Percentiles rank a stretch among this genome's conserved stretches.
phyloP scores from a whole-genome alignment of 1,140 invertebrate species.

The Cotesia glomerata region DNA sequence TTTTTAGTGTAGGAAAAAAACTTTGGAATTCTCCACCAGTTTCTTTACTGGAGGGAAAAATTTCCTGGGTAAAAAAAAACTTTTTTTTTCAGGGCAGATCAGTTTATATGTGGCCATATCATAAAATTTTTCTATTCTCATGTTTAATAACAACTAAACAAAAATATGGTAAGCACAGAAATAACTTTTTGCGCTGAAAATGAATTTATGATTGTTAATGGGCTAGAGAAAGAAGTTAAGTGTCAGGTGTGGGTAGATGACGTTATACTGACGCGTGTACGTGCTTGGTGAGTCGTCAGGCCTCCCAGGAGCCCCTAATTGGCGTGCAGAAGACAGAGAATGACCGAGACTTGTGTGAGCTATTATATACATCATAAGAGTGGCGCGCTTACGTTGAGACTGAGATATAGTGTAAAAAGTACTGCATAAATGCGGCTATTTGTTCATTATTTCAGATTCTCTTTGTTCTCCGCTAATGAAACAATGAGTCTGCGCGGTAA shows the following conservation, averaged over 20 bases:
- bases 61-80: too few species aligned
- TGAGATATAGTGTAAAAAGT: slow-evolving; percentile 44
- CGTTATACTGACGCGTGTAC: slow-evolving; percentile 37
- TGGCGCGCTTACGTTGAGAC: neutral
- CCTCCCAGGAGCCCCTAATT: slow-evolving; percentile 58
- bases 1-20: too few species aligned
- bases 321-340: slow-evolving; percentile 48
- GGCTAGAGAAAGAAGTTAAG: neutral
- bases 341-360: slow-evolving; percentile 14
- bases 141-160: too few species aligned
- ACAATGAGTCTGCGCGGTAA: slow-evolving; percentile 64
- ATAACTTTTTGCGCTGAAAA: neutral
- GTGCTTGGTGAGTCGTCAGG: slow-evolving; percentile 47
- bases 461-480: slow-evolving; percentile 63
- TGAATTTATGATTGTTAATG: neutral
- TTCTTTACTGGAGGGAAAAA: too few species aligned
- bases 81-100: too few species aligned
- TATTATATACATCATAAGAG: neutral
- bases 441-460: slow-evolving; percentile 64
- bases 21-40: too few species aligned
- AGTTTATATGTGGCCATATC: too few species aligned
- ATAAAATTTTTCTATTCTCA: too few species aligned
- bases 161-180: too few species aligned
- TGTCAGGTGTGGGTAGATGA: slow-evolving; percentile 6
- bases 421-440: slow-evolving; percentile 63